Conservation (phyloP, 53 echinoderm and acorn worm species). For the Glandiceps talaboti region DNA sequence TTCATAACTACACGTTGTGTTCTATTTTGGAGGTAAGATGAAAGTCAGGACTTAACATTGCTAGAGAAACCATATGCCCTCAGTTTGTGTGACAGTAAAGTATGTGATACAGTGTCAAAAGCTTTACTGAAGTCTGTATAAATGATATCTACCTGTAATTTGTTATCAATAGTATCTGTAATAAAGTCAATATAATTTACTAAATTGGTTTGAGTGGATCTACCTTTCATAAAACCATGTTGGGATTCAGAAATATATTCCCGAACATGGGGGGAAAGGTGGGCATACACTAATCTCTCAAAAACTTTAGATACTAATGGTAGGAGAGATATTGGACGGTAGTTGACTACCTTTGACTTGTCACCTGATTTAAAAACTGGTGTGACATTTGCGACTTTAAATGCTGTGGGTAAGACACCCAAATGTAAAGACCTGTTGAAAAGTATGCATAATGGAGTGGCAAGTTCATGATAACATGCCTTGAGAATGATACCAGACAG, state of each 20-base stretch:
- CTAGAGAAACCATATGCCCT: too few species aligned
- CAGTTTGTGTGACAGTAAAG: too few species aligned
- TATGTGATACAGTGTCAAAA: slow-evolving; percentile 7
- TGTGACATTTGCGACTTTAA: slow-evolving; percentile 1
- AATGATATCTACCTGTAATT: neutral
- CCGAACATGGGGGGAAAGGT: neutral
- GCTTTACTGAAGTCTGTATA: slow-evolving; percentile 3
- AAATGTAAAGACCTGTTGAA: slow-evolving; percentile 7
- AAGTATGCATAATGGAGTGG: neutral
- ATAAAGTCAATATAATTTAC: slow-evolving; percentile 1
- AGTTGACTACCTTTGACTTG: neutral
- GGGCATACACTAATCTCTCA: slow-evolving; percentile 6
- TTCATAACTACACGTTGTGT: too few species aligned
- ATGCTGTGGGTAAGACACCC: neutral
- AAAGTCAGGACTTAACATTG: too few species aligned
- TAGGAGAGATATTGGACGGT: slow-evolving; percentile 7
- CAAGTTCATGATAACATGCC: neutral
- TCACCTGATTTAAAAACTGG: slow-evolving; percentile 1
- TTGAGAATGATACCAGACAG: neutral
- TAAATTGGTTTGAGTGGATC: neutral
- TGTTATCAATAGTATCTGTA: slow-evolving; percentile 1
- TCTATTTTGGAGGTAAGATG: too few species aligned
- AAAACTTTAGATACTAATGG: slow-evolving; percentile 7
- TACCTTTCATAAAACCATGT: neutral
- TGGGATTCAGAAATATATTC: slow-evolving; percentile 2